These are phyloP conservation scores for Jacana jacana DNA, from an alignment of 2,113 vertebrate genomes.

Conservation along the genomic window DNA sequence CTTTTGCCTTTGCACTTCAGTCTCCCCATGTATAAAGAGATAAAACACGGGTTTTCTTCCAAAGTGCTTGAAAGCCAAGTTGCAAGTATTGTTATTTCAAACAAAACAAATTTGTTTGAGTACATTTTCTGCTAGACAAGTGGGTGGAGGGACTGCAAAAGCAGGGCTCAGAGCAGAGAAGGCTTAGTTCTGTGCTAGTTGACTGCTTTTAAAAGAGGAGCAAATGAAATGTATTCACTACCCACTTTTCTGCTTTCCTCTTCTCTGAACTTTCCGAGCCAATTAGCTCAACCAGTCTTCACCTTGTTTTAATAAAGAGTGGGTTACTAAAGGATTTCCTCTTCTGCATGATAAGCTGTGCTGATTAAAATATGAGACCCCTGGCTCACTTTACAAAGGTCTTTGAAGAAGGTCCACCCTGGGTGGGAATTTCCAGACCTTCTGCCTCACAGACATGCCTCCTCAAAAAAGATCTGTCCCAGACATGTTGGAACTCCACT, in stretches of 20 bases:
- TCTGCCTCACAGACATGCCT: conserved; percentile 8
- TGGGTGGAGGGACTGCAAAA: neutral
- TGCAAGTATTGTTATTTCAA: conserved; percentile 22
- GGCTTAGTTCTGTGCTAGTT: neutral
- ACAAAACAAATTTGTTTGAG: neutral
- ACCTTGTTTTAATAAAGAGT: conserved; percentile 26
- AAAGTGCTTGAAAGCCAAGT: neutral
- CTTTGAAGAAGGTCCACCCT: neutral
- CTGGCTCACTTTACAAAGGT: neutral
- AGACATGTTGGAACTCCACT: conserved; percentile 5
- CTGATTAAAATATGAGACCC: conserved; percentile 9
- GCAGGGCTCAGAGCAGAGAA: neutral
- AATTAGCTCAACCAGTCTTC: conserved; percentile 49
- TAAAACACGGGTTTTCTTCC: neutral
- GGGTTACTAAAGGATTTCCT: conserved; percentile 24
- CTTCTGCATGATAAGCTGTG: neutral
- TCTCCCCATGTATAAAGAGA: neutral
- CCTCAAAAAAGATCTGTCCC: neutral
- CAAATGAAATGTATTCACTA: neutral
- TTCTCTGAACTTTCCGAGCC: conserved; percentile 18
- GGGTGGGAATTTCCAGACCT: conserved; percentile 35
- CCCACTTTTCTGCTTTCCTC: conserved; percentile 20
- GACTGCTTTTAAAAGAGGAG: conserved; percentile 24
- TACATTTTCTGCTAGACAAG: neutral
- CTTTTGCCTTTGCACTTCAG: neutral